A percentile compares a stretch with the other conserved stretches of the same genome.
Evolutionary conservation across 2,888 invertebrate species (phyloP).

Genomic region (Amphipyra tragopoginis): DNA sequence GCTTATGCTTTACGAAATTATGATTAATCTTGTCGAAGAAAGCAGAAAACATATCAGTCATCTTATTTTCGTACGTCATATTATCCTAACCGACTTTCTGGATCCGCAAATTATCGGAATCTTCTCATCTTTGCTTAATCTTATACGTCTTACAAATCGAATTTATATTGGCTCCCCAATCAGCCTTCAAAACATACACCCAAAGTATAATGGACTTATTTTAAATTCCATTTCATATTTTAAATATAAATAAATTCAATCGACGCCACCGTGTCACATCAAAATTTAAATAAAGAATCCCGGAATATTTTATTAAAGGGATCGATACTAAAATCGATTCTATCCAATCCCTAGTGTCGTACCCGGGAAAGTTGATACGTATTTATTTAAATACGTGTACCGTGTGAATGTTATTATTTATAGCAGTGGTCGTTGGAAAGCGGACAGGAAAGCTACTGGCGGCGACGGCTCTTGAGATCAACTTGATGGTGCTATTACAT

Average conservation of each 20-base stretch:
- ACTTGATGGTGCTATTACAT: constrained; percentile 27
- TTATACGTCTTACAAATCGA: neutral
- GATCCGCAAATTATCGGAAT: too few species aligned
- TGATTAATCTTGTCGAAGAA: constrained; percentile 10
- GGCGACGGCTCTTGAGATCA: constrained; percentile 29
- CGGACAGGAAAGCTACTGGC: constrained; percentile 63
- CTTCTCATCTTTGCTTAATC: too few species aligned
- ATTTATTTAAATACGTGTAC: constrained; percentile 73
- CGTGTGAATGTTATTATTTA: constrained; percentile 83
- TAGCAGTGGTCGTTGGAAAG: constrained; percentile 74
- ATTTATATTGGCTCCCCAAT: neutral
- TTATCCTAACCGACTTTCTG: constrained; percentile 21
- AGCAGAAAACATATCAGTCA: constrained; percentile 15
- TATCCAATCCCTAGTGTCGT: constrained; percentile 28
- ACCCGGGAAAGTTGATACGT: constrained; percentile 74
- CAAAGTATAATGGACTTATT: too few species aligned
- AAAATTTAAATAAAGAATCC: constrained; percentile 1
- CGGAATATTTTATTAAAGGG: constrained; percentile 2
- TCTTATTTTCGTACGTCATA: constrained; percentile 22
- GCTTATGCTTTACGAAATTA: constrained; percentile 5
- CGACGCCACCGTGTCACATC: neutral
- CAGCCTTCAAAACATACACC: neutral
- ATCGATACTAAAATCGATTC: constrained; percentile 35
- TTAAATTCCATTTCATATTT: too few species aligned
- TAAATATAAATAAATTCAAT: neutral